Conservation (phyloP, 2,888 invertebrate genomes). For the Conistra vaccinii region DNA sequence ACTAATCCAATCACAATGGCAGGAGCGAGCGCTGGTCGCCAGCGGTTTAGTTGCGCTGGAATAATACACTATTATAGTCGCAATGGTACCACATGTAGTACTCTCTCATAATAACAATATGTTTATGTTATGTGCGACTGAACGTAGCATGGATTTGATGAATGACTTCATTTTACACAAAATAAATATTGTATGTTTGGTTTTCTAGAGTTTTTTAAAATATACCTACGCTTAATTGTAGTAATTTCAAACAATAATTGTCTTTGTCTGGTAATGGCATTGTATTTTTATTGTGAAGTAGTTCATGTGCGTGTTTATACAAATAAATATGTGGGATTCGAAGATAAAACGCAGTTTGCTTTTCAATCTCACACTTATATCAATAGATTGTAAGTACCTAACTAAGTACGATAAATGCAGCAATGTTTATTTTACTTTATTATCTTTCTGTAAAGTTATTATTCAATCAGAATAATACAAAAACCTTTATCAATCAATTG, state of each 20-base stretch:
- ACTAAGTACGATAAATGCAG: neutral
- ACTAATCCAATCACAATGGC: constrained; percentile 50
- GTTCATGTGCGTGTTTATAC: neutral
- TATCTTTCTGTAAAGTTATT: neutral
- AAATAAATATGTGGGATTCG: no score
- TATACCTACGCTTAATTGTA: neutral
- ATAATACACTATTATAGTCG: constrained; percentile 28
- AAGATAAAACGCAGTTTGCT: no score
- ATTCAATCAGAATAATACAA: constrained; percentile 3
- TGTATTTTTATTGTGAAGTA: neutral
- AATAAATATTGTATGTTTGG: constrained; percentile 23
- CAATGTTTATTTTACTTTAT: neutral
- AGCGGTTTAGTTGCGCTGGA: constrained; percentile 11
- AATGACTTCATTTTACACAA: constrained; percentile 31
- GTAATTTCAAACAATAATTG: neutral
- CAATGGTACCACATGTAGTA: constrained; percentile 8
- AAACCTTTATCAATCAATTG: constrained; percentile 2
- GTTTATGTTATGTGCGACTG: constrained; percentile 27
- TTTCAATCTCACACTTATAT: no score
- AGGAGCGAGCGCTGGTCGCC: neutral
- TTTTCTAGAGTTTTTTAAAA: neutral
- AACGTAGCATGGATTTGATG: constrained; percentile 41
- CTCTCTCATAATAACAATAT: constrained; percentile 17
- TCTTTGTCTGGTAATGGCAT: neutral
- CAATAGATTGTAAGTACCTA: neutral